Conservation (phyloP, 92 coral and sea anemone species). For the Zoanthus gigantus region DNA sequence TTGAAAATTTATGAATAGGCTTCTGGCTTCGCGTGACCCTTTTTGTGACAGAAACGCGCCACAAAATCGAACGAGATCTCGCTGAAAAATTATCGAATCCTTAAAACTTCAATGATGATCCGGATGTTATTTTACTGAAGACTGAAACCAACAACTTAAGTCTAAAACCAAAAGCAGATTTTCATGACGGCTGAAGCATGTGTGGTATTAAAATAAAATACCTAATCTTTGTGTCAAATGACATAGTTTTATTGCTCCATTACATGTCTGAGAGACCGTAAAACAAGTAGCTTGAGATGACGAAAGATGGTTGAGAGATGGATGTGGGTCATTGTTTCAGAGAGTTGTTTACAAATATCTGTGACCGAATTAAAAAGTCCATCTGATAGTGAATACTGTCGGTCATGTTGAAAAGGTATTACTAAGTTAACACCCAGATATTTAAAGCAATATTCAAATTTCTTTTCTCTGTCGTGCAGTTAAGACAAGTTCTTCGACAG, state of each 20-base stretch:
- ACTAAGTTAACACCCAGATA: neutral
- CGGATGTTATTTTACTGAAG: constrained; percentile 4
- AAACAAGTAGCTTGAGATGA: neutral
- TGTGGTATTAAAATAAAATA: constrained; percentile 2
- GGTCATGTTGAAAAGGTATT: neutral
- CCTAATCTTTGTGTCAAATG: neutral
- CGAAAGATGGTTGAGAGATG: neutral
- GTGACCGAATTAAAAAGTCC: neutral
- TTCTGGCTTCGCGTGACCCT: constrained; percentile 1
- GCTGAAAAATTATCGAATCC: neutral
- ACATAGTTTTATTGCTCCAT: neutral
- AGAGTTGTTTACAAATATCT: constrained; percentile 12
- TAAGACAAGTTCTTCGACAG: neutral
- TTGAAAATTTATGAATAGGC: neutral
- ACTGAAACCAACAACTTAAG: neutral
- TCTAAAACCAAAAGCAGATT: constrained; percentile 9
- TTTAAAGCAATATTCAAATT: neutral
- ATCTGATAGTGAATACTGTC: neutral
- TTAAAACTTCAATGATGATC: neutral
- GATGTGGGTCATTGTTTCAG: neutral
- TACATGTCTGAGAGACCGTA: neutral
- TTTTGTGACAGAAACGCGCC: neutral
- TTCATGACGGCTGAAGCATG: neutral
- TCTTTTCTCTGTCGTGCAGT: neutral
- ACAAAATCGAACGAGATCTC: neutral